Evolutionary conservation across 2,797 vertebrate species (phyloP), one percentile per base, ranked within the genome.

Genomic region (Falco rusticolus): DNA sequence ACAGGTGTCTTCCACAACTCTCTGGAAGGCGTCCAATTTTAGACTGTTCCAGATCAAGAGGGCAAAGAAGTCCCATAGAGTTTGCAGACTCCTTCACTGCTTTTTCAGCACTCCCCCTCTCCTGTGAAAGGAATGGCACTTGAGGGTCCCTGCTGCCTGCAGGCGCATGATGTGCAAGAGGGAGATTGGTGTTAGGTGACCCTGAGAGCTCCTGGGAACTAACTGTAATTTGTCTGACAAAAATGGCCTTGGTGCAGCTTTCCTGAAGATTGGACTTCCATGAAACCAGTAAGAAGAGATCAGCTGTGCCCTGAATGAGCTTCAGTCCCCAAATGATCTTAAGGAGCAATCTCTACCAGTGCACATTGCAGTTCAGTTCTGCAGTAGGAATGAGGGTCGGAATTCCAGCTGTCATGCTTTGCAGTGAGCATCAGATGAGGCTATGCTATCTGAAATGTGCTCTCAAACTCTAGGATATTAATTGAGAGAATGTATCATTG

Each of bases 61-160:
- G 57, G 13, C 65, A 69, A 91, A 48, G 37, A 77, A 70, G 48
- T 53, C 43, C 51, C 37, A 60, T 22, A 50, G 74, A 90, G 48
- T 71, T 31, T 81, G 37, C 24, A 50, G 28, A 60, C 76, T 70
- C 70, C 70, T 84, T 84, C 51, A 53, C 43, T 76, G 31, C 15
- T 53, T 84, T 87, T 66, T 39, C 19, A 82, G 54, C 43, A 20
- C 25, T 31, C 81, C 22, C 25, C 63, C 48, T 47, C 50, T 81
- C 74, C 48, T 68, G 37, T 45, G 77, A 79, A 78, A 88, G n/a
- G n/a, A 86, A 31, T 17, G 48, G 65, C 43, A 88, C 78, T 95
- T 53, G 70, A 90, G 63, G 64, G 37, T 31, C 70, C 51, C 91
- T 70, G 85, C 90, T 87, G 91, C 80, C n/a, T 93, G 77, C 85